Evolutionary conservation across 2,888 invertebrate genomes (phyloP).

Genomic region (Caenorhabditis plicata): DNA sequence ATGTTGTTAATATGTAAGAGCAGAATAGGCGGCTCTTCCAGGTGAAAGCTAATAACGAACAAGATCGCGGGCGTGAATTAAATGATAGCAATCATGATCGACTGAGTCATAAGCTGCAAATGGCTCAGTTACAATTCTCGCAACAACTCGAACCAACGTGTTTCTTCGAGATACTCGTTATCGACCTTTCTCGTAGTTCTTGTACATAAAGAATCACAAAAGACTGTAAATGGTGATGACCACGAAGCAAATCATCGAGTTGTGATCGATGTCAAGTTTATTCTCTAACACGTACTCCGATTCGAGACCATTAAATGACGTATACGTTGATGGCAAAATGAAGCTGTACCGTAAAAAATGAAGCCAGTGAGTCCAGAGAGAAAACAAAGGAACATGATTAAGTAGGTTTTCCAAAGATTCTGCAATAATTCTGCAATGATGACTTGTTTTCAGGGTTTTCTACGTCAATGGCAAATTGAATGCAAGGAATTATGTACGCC

Average conservation of each 20-base stretch:
- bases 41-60: conserved; percentile 3
- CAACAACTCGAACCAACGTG: background rate
- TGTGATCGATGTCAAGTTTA: conserved; percentile 2
- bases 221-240: conserved; percentile 1
- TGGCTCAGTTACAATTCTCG: background rate
- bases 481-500: conserved; percentile 5
- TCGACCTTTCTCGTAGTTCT: background rate
- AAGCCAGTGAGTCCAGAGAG: conserved; percentile 11
- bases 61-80: conserved; percentile 5
- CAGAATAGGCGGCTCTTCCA: background rate
- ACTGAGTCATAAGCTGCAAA: conserved; percentile 14
- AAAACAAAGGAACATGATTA: background rate
- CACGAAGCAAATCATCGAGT: background rate
- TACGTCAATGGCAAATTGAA: too few relatives aligned
- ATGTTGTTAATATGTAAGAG: conserved; percentile 3
- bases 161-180: background rate
- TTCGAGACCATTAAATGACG: background rate
- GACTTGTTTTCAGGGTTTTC: too few relatives aligned
- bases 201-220: background rate
- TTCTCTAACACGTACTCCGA: background rate
- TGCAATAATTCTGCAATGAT: conserved; percentile 3
- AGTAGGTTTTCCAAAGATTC: conserved; percentile 4
- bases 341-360: conserved; percentile 12
- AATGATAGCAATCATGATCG: conserved; percentile 1
- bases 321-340: conserved; percentile 12